Base-by-base conservation (phyloP, 2,113 vertebrate genomes). In the Arvicanthis niloticus region DNA sequence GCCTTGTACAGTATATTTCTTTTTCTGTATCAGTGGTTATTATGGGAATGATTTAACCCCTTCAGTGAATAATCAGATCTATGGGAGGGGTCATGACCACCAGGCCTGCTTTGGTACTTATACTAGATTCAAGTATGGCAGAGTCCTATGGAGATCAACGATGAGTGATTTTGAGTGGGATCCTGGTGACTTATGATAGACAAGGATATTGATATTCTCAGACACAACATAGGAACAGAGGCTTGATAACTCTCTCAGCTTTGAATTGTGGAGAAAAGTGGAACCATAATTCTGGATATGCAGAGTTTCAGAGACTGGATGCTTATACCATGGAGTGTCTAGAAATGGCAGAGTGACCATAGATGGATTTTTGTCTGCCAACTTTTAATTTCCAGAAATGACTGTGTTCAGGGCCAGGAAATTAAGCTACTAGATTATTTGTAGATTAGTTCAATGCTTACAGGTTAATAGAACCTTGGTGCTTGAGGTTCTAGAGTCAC, bases 1-100 rank as follows among this genome's bases (percentile, higher is more conserved):
- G 98, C 81, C n/a, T n/a, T 84, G 81, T 84, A 84, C 37, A 29
- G 81, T 84, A 42, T 77, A 24, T 11, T 62, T 84, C 56, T 60
- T n/a, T 40, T 40, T 42, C 24, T 26, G 0, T 62, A 62, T 42
- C 24, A 62, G 15, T 29, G 78, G 21, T 73, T 48, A 60, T n/a
- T 56, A 73, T 17, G 24, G 76, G 40, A 72, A 53, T 7, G 2
- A 16, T n/a, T n/a, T n/a, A 29, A 60, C 62, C 70, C 3, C 45
- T n/a, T 80, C 13, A 6, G 12, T 40, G 24, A 75, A 45, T 56
- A 6, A 53, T 45, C 53, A 67, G 19, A 29, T 26, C 60, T 42
- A 3, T 40, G 12, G 56, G 13, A 10, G 7, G 13, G 8, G 73
- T 78, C 29, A 6, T 40, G 76, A 34, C 21, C 9, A 42, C 34